A percentile compares a stretch with the other conserved stretches of the same genome.
These are phyloP conservation scores for Reticulitermes speratus DNA, from an alignment of 1,140 invertebrate genomes.

Conservation along the genomic window DNA sequence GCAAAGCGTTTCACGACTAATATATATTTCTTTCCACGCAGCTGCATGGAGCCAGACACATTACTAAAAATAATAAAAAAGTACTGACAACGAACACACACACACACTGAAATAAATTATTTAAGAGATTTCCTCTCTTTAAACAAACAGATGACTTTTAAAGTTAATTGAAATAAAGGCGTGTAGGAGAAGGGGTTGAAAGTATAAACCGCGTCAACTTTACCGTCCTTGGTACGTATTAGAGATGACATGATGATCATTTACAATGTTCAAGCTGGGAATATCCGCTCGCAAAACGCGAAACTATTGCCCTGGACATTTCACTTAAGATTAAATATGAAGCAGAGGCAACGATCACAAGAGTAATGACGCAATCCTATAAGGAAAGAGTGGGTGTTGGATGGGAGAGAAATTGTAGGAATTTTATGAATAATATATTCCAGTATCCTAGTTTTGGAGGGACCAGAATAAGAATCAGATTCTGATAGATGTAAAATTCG, in stretches of 20 bases:
- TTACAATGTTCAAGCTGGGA: background rate
- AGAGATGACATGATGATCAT: background rate
- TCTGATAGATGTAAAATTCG: no score
- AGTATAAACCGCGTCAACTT: background rate
- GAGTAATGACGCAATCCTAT: no score
- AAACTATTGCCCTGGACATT: no score
- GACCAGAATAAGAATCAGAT: no score
- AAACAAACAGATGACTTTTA: background rate
- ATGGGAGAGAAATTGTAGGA: no score
- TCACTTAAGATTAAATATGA: no score
- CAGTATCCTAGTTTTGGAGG: no score
- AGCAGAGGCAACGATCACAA: no score
- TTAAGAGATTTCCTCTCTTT: background rate
- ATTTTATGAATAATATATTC: no score
- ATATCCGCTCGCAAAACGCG: no score
- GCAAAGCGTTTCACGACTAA: background rate
- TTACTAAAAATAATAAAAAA: conserved; percentile 3
- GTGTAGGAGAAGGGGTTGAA: background rate
- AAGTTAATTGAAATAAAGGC: background rate
- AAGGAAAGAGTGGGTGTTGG: no score
- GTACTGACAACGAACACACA: background rate
- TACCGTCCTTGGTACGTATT: background rate
- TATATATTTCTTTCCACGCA: background rate
- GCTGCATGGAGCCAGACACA: background rate
- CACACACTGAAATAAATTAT: background rate